Evolutionary conservation across 2,113 vertebrate species (phyloP).

Genomic region (Halichoeres trimaculatus): DNA sequence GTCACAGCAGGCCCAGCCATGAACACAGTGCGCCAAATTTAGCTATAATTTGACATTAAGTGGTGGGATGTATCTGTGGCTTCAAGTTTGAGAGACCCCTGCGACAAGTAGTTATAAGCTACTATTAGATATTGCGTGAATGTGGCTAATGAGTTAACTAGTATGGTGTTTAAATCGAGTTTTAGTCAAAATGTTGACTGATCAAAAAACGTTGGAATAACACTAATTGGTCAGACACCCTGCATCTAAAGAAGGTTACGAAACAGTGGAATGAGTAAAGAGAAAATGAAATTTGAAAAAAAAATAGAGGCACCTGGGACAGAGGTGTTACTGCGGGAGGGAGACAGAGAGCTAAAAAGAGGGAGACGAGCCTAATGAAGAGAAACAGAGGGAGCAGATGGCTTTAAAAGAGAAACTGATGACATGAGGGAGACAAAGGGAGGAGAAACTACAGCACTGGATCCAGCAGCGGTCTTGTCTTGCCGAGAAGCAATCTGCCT

Average conservation of each 20-base stretch:
- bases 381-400: constrained; percentile 62
- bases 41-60: too few species aligned
- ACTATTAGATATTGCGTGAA: too few species aligned
- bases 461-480: constrained; percentile 68
- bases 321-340: constrained; percentile 42
- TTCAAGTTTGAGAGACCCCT: too few species aligned
- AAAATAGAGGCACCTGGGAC: neutral
- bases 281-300: neutral
- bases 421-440: constrained; percentile 60
- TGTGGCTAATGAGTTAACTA: too few species aligned
- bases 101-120: too few species aligned
- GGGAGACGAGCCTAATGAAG: constrained; percentile 15
- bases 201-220: neutral
- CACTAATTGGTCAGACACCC: too few species aligned
- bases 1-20: too few species aligned
- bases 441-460: constrained; percentile 40
- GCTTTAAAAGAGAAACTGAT: constrained; percentile 43
- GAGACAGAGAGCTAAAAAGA: constrained; percentile 26
- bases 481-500: constrained; percentile 52
- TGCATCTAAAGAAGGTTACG: neutral
- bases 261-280: neutral
- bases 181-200: neutral
- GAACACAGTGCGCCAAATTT: too few species aligned
- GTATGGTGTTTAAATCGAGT: too few species aligned
- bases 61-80: too few species aligned